A percentile compares a stretch with the other conserved stretches of the same genome.
Evolutionary conservation across 2,888 invertebrate genomes (phyloP).

Genomic region (Lithophane ornitopus): DNA sequence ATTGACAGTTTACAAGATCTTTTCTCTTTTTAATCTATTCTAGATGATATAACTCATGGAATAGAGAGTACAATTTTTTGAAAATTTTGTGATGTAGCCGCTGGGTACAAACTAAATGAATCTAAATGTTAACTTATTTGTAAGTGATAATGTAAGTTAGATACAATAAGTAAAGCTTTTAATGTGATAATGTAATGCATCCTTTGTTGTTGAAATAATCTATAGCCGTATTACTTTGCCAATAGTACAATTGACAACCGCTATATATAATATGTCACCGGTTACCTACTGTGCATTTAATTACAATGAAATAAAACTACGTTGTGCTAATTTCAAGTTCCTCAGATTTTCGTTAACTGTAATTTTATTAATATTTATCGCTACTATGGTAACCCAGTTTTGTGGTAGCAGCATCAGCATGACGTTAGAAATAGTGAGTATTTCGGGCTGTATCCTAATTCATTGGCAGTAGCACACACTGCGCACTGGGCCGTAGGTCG

Average conservation of each 20-base stretch:
- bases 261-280: constrained; percentile 20
- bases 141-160: too few species aligned
- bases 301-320: constrained; percentile 1
- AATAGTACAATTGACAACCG: constrained; percentile 12
- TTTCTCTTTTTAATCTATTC: too few species aligned
- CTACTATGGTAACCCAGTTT: constrained; percentile 9
- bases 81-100: too few species aligned
- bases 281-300: constrained; percentile 20
- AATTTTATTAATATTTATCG: background rate
- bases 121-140: too few species aligned
- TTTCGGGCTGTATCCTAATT: constrained; percentile 14
- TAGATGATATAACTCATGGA: too few species aligned
- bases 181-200: too few species aligned
- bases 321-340: constrained; percentile 17
- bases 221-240: constrained; percentile 16
- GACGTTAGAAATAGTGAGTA: constrained; percentile 1
- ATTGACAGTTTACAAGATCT: too few species aligned
- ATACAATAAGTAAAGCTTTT: too few species aligned
- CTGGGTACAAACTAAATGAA: too few species aligned
- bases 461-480: constrained; percentile 3
- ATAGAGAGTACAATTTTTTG: too few species aligned
- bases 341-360: constrained; percentile 11
- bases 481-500: background rate
- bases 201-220: too few species aligned
- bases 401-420: constrained; percentile 18